A percentile compares a stretch with the other conserved stretches of the same genome.
Conservation (phyloP, 2,113 vertebrate species). For the Tyto alba region DNA sequence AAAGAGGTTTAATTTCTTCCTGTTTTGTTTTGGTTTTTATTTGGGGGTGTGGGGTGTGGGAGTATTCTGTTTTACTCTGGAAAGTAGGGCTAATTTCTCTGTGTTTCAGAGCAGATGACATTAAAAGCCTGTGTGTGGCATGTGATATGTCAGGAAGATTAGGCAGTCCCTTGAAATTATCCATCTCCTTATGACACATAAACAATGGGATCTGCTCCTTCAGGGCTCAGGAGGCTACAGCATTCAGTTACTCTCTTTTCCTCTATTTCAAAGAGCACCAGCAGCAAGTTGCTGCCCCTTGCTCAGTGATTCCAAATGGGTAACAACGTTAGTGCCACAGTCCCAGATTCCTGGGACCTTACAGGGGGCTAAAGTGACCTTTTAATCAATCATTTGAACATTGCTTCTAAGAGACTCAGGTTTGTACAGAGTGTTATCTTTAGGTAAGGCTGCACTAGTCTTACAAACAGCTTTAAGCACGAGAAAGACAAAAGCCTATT, state of each 20-base stretch:
- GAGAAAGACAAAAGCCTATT: not conserved
- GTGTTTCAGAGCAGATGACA: not conserved
- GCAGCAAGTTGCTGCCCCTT: not conserved
- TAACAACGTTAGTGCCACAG: not conserved
- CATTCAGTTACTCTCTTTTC: not conserved
- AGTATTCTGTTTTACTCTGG: not conserved
- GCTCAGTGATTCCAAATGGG: rapidly evolving
- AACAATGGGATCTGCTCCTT: not conserved
- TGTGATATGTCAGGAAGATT: not conserved
- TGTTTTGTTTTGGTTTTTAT: rapidly evolving
- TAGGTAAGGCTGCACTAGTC: not conserved
- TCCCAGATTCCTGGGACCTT: not conserved
- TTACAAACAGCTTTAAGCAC: not conserved
- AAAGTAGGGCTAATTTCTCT: not conserved
- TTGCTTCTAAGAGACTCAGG: not conserved
- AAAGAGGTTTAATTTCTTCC: not conserved
- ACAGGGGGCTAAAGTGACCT: not conserved
- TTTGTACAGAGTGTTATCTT: not conserved
- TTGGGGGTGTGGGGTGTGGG: rapidly evolving
- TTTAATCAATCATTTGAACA: not conserved
- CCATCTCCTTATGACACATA: not conserved
- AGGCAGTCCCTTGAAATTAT: not conserved
- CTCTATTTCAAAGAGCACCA: not conserved
- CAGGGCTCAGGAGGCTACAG: not conserved
- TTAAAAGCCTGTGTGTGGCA: not conserved